Evolutionary conservation across 1,140 invertebrate species (phyloP).

Genomic region (Eubasilissa regina): DNA sequence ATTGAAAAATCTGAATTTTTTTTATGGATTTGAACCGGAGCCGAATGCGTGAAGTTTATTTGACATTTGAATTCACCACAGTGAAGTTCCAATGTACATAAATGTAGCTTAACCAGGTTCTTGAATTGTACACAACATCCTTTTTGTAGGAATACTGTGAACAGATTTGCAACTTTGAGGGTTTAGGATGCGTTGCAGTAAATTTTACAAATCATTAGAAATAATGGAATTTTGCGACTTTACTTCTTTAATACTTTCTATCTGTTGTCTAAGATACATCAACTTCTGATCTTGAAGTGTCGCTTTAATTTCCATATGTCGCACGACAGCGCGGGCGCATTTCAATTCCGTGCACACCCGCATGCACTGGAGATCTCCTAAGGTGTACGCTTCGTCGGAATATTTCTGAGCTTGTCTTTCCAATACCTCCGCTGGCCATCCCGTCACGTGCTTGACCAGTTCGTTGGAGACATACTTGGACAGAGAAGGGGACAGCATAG

Average conservation of each 20-base stretch:
- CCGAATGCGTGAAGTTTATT: no score
- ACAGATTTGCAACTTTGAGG: no score
- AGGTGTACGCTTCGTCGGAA: conserved; percentile 84
- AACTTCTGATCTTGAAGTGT: conserved; percentile 93
- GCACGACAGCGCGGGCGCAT: conserved; percentile 86
- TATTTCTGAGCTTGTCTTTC: conserved; percentile 87
- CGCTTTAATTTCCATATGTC: conserved; percentile 90
- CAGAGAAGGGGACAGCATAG: conserved; percentile 79
- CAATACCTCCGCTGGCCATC: conserved; percentile 86
- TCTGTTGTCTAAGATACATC: conserved; percentile 84
- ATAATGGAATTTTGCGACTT: conserved; percentile 80
- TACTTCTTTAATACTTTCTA: conserved; percentile 82
- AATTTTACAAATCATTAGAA: conserved; percentile 48
- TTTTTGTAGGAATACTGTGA: no score
- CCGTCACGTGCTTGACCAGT: conserved; percentile 85
- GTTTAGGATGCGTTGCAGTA: no score
- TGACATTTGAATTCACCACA: no score
- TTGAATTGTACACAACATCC: no score
- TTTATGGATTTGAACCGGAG: no score
- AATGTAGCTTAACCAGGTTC: no score
- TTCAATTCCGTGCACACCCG: conserved; percentile 90
- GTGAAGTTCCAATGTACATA: no score
- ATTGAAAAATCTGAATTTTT: no score
- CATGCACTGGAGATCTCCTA: conserved; percentile 87
- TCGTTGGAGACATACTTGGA: conserved; percentile 88